These are phyloP conservation scores for Ptiloglossa arizonensis DNA, from an alignment of 1,140 invertebrate genomes.

Conservation along the genomic window DNA sequence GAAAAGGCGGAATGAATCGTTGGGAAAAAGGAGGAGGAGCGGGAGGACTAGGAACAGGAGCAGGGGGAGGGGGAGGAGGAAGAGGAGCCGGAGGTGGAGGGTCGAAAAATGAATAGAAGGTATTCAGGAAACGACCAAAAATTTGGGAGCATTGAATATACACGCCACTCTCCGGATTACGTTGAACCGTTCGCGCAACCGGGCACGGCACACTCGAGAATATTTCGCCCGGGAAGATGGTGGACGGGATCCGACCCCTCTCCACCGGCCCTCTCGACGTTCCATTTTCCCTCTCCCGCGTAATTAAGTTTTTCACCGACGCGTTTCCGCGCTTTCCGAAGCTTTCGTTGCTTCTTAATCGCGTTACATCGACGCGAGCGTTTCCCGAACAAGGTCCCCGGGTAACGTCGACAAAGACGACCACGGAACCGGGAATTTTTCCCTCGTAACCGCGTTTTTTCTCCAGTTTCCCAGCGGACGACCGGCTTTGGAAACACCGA, in stretches of 20 bases:
- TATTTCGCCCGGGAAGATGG: background rate
- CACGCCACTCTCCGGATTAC: constrained; percentile 9
- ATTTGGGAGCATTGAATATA: constrained; percentile 14
- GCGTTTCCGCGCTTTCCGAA: constrained; percentile 9
- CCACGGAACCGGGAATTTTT: background rate
- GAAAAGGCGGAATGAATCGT: background rate
- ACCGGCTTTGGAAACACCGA: background rate
- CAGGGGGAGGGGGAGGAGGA: background rate
- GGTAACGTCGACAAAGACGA: background rate
- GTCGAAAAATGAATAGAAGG: constrained; percentile 33
- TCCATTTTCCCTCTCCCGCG: background rate
- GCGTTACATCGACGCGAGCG: constrained; percentile 4
- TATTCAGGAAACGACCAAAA: constrained; percentile 31
- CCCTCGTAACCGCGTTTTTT: too few species aligned
- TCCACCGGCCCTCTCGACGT: background rate
- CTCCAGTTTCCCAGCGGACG: background rate
- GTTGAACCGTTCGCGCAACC: background rate
- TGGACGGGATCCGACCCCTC: background rate
- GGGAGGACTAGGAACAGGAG: too few species aligned
- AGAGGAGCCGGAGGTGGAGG: background rate
- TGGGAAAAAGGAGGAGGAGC: background rate
- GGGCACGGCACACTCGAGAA: background rate
- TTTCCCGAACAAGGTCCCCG: background rate
- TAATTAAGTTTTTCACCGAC: constrained; percentile 22
- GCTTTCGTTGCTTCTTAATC: constrained; percentile 12